phyloP scores from a whole-genome alignment of 2,113 vertebrate species.

The Aplodontia rufa region DNA sequence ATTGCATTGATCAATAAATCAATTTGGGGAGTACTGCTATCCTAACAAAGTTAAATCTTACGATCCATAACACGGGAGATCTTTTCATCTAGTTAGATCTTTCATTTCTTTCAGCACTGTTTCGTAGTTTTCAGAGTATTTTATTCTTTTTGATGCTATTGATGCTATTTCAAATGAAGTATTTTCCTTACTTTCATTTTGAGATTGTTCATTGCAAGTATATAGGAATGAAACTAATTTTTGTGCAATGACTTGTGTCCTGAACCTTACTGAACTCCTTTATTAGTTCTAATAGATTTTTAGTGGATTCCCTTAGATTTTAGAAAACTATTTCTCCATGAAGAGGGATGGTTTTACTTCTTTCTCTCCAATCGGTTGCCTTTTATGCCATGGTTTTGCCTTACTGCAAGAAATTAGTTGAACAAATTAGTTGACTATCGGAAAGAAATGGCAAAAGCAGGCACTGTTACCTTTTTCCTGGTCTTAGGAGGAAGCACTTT shows the following conservation, averaged over 20 bases:
- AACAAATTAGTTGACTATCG: neutral
- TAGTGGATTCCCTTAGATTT: neutral
- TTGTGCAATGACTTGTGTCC: neutral
- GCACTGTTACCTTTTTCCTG: neutral
- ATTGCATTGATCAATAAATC: neutral
- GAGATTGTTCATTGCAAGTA: neutral
- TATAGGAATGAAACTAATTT: neutral
- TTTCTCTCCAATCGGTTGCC: neutral
- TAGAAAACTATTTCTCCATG: too few relatives aligned
- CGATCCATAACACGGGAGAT: neutral
- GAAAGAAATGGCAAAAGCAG: neutral
- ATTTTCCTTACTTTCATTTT: neutral
- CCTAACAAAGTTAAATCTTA: neutral
- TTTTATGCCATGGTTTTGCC: neutral
- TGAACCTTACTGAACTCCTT: neutral
- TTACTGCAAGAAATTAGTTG: neutral
- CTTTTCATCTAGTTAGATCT: neutral
- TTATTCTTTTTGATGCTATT: neutral
- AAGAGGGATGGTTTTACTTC: slow-evolving; percentile 1
- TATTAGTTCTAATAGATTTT: neutral
- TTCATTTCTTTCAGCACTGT: neutral
- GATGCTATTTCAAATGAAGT: neutral
- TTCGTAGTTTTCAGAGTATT: neutral
- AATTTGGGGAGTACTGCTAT: neutral
- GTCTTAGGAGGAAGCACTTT: neutral